Conservation (phyloP, 2,113 vertebrate genomes). For the Malaclemys terrapin region DNA sequence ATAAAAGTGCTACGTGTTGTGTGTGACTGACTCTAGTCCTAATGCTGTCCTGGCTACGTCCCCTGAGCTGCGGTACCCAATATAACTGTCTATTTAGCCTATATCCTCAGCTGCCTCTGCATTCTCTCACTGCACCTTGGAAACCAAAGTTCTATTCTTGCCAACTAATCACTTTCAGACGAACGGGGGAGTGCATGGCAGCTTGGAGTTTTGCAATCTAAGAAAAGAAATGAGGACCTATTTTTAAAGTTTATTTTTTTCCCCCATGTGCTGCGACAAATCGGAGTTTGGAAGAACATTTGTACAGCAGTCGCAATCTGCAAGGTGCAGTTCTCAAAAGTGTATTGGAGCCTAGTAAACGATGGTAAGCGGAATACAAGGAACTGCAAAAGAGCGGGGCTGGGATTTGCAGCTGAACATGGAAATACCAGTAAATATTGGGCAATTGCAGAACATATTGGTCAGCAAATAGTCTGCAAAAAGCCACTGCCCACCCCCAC, state of each 20-base stretch:
- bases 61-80: constrained; percentile 40
- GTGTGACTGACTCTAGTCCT: constrained; percentile 13
- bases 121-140: constrained; percentile 67
- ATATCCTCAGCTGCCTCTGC: constrained; percentile 60
- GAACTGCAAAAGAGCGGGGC: neutral
- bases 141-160: constrained; percentile 78
- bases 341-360: constrained; percentile 40
- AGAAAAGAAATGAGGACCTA: constrained; percentile 70
- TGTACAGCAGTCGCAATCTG: constrained; percentile 56
- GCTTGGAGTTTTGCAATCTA: constrained; percentile 63
- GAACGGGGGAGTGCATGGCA: constrained; percentile 69
- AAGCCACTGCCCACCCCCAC: neutral
- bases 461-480: neutral
- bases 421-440: neutral
- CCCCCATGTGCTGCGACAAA: constrained; percentile 49
- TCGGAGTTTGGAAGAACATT: constrained; percentile 61
- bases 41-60: neutral
- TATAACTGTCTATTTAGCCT: constrained; percentile 73
- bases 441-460: neutral
- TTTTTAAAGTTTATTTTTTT: constrained; percentile 59
- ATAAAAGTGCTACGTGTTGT: neutral
- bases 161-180: constrained; percentile 74
- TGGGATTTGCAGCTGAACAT: constrained; percentile 1
- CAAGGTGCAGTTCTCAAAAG: constrained; percentile 35
- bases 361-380: neutral